Evolutionary conservation across 2,113 vertebrate species (phyloP), one percentile per base, ranked within the genome.

Genomic region (Gallinago media): DNA sequence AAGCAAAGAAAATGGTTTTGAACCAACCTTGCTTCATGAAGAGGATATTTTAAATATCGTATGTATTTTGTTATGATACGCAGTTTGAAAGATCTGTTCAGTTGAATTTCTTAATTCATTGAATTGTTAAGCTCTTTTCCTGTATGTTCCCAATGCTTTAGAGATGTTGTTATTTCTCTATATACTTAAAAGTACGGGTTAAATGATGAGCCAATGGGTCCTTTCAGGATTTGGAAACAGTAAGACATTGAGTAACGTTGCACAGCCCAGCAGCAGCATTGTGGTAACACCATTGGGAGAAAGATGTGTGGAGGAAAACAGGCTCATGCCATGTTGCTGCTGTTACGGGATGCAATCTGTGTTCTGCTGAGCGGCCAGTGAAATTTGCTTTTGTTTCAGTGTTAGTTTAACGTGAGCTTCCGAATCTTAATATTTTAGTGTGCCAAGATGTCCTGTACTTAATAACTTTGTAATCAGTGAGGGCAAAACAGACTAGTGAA

Each of bases 401-500:
- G n/a, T n/a, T n/a, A 52, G 9, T n/a, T 65, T 44, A 82, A 63
- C 0, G 0, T 15, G 22, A 0, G 0, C 18, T 79, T 90, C n/a
- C 2, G 1, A 55, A 21, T 76, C 66, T 63, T 47, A 23, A 6
- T 21, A 0, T 58, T 3, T 38, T 22, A 19, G 8, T 1, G 1
- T 6, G 0, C 44, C 15, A 0, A 3, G 22, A 17, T 52, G 26
- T 52, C 72, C 17, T 72, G 0, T 29, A 19, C 29, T 17, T 34
- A 47, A 19, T 34, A 47, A 12, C 38, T 38, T 11, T 42, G 2
- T 36, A 46, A 18, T 11, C 54, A 6, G 3, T 38, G 21, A 22
- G 25, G 25, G 20, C 13, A 59, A 23, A 87, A 67, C 26, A 77
- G 36, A 18, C 18, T 29, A 27, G 23, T 23, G 17, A 49, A 15